Percentiles rank a stretch among this genome's conserved stretches.
Evolutionary conservation across 2,888 invertebrate genomes (phyloP).

Genomic region (Tortricodes alternella): DNA sequence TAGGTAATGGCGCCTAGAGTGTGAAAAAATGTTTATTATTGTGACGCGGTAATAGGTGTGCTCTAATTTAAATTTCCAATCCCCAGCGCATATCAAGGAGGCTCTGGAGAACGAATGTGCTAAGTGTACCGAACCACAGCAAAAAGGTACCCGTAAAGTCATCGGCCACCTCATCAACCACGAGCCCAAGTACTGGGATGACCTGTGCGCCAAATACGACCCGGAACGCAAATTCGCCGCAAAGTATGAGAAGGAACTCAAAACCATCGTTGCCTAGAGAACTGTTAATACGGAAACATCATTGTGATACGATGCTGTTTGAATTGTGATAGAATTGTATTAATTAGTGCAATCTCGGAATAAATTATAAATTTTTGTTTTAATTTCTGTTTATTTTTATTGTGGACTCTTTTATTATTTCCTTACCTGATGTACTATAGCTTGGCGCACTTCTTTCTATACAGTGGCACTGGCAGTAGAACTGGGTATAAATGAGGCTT

Average conservation of each 20-base stretch:
- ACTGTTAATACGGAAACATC: not conserved
- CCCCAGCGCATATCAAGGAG: conserved; percentile 61
- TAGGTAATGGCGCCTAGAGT: too few relatives aligned
- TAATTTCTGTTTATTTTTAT: conserved; percentile 3
- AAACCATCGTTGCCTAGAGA: conserved; percentile 34
- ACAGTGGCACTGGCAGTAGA: too few relatives aligned
- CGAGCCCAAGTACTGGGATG: conserved; percentile 52
- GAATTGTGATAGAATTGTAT: conserved; percentile 16
- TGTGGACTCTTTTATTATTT: too few relatives aligned
- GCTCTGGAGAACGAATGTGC: conserved; percentile 62
- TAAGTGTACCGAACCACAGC: conserved; percentile 60
- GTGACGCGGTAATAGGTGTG: too few relatives aligned
- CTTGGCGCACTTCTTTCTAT: too few relatives aligned
- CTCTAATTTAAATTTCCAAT: too few relatives aligned
- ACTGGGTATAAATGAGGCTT: too few relatives aligned
- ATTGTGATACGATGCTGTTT: not conserved
- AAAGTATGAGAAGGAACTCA: conserved; percentile 54
- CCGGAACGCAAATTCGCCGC: conserved; percentile 43
- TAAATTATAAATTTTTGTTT: conserved; percentile 25
- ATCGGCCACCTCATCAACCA: conserved; percentile 64
- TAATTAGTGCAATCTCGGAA: conserved; percentile 16
- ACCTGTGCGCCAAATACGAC: conserved; percentile 55
- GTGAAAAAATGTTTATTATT: too few relatives aligned
- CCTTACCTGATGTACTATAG: too few relatives aligned
- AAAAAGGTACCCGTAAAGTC: conserved; percentile 47